Base-by-base conservation (phyloP, 2,113 vertebrate species). In the Trichechus manatus region DNA sequence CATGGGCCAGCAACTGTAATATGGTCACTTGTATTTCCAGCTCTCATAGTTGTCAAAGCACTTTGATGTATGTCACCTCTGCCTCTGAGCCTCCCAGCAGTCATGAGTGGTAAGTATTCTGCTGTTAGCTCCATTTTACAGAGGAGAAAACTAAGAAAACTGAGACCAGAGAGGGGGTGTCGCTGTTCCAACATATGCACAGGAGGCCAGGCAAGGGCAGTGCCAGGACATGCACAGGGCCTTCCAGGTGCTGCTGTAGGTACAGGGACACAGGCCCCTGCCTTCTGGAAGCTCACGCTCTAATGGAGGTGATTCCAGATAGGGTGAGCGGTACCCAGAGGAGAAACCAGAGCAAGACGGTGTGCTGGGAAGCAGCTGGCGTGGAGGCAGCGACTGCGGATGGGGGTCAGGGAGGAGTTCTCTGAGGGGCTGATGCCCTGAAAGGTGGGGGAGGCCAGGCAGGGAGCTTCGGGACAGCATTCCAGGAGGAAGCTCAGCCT, bases 401-500 rank as follows among this genome's bases (percentile, higher is more conserved):
- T 15, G 31, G 68, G 1, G 10, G 6, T 6, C 25, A 22, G 75
- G 50, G 50, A 56, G 10, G 31, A 14, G 19, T 29, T 47, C 29
- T 39, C 63, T n/a, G 47, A 19, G 44, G 14, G 50, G 42, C 13
- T 33, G 44, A 78, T 17, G 44, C 44, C 75, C 75, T 78, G 27
- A 13, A 29, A 78, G 72, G 33, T 39, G 36, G n/a, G 70, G n/a
- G n/a, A 33, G 6, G 25, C 42, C 23, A 47, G 75, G 39, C 75
- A 78, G 75, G n/a, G 53, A 20, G 23, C 22, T 11, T 20, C 7
- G 10, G 25, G 31, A 47, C 44, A 70, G 61, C 72, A 6, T 9
- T 31, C 79, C 15, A 61, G 80, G 31, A 44, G 31, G 61, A 47
- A 14, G 0, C 59, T 23, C 0, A 0, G 39, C 33, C 0, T 0